Evolutionary conservation across 2,888 invertebrate species (phyloP).

Genomic region (Charanyca ferruginea): DNA sequence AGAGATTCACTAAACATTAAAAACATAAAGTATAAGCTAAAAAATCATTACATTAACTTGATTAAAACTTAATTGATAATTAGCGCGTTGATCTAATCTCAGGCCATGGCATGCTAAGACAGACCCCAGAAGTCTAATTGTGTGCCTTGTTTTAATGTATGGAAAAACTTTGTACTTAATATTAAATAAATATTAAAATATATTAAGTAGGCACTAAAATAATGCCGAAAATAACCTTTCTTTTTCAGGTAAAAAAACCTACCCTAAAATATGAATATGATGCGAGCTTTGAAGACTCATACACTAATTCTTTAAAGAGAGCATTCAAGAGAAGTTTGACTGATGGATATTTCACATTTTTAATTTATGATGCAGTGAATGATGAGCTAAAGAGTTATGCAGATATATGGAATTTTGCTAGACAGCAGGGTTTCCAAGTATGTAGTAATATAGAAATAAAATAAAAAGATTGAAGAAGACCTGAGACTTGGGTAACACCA

Average conservation of each 20-base stretch:
- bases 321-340: conserved; percentile 97
- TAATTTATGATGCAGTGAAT: conserved; percentile 98
- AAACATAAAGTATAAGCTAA: too few species aligned
- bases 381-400: conserved; percentile 95
- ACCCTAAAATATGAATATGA: conserved; percentile 97
- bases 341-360: conserved; percentile 97
- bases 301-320: conserved; percentile 95
- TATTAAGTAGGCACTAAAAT: background rate
- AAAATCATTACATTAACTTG: too few species aligned
- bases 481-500: conserved; percentile 11
- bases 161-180: too few species aligned
- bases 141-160: too few species aligned
- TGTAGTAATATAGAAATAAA: conserved; percentile 44
- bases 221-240: background rate
- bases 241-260: conserved; percentile 89
- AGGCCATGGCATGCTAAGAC: too few species aligned
- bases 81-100: too few species aligned
- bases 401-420: conserved; percentile 97
- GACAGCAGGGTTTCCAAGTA: conserved; percentile 96
- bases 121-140: too few species aligned
- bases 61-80: too few species aligned
- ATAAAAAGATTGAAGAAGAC: background rate
- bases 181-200: too few species aligned
- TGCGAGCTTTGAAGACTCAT: conserved; percentile 95
- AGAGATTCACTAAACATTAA: too few species aligned